Evolutionary conservation across 2,113 vertebrate genomes (phyloP), one percentile per base, ranked within the genome.

Genomic region (Melanotaenia duboulayi): DNA sequence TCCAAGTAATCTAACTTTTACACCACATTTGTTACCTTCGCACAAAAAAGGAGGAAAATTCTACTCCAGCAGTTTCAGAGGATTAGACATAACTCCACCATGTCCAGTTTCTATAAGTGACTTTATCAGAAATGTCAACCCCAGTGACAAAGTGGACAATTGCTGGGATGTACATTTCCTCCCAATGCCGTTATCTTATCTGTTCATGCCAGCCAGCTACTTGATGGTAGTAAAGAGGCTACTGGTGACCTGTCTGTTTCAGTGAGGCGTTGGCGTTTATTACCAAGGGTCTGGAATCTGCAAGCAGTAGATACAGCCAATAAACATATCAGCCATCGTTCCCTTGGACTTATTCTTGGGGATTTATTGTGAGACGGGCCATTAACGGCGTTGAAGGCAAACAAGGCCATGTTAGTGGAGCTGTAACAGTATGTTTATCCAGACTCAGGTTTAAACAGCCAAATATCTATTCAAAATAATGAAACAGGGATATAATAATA

Each of bases 301-400:
- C 78, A 71, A 63, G 84, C 88, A 23, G 84, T 76, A 90, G 92
- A 94, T 92, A 92, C 82, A 71, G 89, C 91, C 90, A 91, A 91
- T 90, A 91, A 92, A 93, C 82, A 91, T 79, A 90, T 90, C 88
- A 85, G 89, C 79, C 87, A 85, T 91, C 86, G 64, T 83, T 90
- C 74, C 73, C 87, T 65, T 65, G 80, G 81, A 89, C 59, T 40
- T 58, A 16, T 78, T 71, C 66, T 24, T 65, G 28, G 7, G 78
- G 87, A 92, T 92, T 92, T 91, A 92, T 82, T 65, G 71, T 66
- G 57, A 86, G 78, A 84, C 40, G 58, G 63, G 35, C 74, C 32
- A 70, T 84, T 81, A 87, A 73, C 59, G 25, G 68, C 59, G 59
- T 42, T 58, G 57, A 71, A 87, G 78, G 66, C 86, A 69, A 83